Evolutionary conservation across 2,888 invertebrate genomes (phyloP), one percentile per base, ranked within the genome.

Genomic region (Drosophila vallismaia): DNA sequence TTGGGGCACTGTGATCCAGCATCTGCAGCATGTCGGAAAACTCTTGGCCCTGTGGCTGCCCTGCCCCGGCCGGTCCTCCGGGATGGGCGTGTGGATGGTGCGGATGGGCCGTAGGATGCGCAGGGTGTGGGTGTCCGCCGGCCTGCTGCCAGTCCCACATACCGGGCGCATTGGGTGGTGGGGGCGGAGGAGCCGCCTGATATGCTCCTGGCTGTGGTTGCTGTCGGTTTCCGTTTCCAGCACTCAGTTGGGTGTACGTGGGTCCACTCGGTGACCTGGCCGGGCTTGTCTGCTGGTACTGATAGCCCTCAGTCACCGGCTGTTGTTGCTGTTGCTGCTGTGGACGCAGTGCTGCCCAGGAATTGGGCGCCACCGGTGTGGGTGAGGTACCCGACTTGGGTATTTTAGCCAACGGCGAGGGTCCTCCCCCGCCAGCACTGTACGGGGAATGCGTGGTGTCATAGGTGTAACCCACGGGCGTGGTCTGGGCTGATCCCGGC

Each of bases 21-120:
- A 98, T 97, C 92, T 97, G 97, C 86, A 98, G 93, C 97, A 98
- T 97, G 89, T 98, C 97, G 12, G 97, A 96, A 60, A 97, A 94
- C 92, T 97, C 97, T 87, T 95, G 95, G 6, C 94, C 95, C 82
- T 94, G 94, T 42, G 95, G 94, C 31, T 92, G 92, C 8, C 86
- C 80, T 44, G 93, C 92, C 75, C 93, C 93, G 26, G 91, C 90
- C 7, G 89, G 81, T 10, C 92, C 92, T 45, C 81, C 93, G 90
- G 70, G 93, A 92, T 73, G 91, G 4, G 76, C 76, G 70, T 89
- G 92, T 77, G 85, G 88, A 71, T 88, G 88, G n/a, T 79, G 76
- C 19, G 82, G 79, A 58, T 76, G 76, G 0, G 72, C 69, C 36
- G 71, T 12, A 4, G 85, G 83, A 55, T 85, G 84, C 66, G 91